Evolutionary conservation across 2,797 vertebrate species (phyloP).

Genomic region (Chrysolophus pictus): DNA sequence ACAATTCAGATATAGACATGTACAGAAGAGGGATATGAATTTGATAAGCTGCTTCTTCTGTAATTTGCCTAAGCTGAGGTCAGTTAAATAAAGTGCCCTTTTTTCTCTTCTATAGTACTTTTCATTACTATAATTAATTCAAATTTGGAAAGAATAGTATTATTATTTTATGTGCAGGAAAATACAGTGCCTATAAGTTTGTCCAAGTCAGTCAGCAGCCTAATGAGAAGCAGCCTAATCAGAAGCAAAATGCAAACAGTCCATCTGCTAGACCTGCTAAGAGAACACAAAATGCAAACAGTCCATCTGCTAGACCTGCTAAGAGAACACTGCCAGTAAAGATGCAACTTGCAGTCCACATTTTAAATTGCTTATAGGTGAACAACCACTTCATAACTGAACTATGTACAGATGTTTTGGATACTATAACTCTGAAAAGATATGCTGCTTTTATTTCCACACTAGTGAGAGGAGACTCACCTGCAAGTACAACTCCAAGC

Average conservation of each 20-base stretch:
- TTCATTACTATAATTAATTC: not conserved
- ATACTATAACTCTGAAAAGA: not conserved
- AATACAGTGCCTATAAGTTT: not conserved
- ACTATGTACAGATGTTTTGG: not conserved
- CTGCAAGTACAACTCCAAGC: slow-evolving; percentile 95
- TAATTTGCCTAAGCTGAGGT: not conserved
- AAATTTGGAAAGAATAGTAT: not conserved
- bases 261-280: not conserved
- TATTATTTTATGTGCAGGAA: not conserved
- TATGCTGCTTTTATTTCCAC: not conserved
- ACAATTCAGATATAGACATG: not conserved
- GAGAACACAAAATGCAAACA: not conserved
- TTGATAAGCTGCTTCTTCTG: not conserved
- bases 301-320: not conserved
- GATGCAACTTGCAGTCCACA: not conserved
- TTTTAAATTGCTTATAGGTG: not conserved
- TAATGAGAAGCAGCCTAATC: not conserved
- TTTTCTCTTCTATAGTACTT: not conserved
- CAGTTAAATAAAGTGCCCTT: not conserved
- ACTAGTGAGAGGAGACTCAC: slow-evolving; percentile 75
- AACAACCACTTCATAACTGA: not conserved
- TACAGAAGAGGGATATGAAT: not conserved
- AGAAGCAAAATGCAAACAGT: not conserved
- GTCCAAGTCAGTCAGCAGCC: not conserved
- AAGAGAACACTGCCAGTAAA: not conserved